Base-by-base conservation (phyloP, 2,888 invertebrate species). In the Plemyria rubiginata region DNA sequence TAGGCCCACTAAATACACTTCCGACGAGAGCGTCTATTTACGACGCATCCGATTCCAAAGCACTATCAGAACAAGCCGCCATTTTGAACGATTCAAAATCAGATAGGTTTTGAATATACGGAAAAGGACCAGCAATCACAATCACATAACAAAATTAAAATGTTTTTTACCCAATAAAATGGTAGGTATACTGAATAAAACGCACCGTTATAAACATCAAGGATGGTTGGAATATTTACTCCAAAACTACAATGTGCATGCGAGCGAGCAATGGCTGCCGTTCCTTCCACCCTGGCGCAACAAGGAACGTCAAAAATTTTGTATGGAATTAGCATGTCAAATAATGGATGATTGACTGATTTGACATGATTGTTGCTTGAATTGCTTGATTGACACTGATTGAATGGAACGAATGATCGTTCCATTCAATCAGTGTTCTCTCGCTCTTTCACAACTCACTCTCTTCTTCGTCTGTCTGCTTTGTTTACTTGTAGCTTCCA, bases 21-120 rank as follows among this genome's bases (percentile, higher is more conserved):
- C 85, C 87, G 88, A 80, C 75, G 86, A 83, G 80, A 77, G 88
- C 84, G 80, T 88, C 89, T 89, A 88, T 87, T 85, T 88, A 84
- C 86, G 90, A 87, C 87, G 86, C 86, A 83, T 79, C 78, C 72
- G 75, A 79, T 73, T 76, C 70, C 74, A 86, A 88, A 85, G 83
- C 85, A 82, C 78, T 81, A 66, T 87, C 53, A 54, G 50, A 52
- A 60, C 55, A 52, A 60, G 60, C 56, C 92, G 92, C 92, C 92
- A 92, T 92, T 88, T 92, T 92, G 90, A 77, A 82, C 70, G 79
- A 60, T 65, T 68, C 48, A 56, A 65, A 54, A 54, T 45, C 46
- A 22, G 55, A 45, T 60, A 36, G 43, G 41, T 60, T 52, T 64
- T 60, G 43, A 48, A 60, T 60, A 11, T 52, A 62, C 68, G 38